Evolutionary conservation across 23 tunicate genomes (phyloP).

Genomic region (Ciona savignyi): DNA sequence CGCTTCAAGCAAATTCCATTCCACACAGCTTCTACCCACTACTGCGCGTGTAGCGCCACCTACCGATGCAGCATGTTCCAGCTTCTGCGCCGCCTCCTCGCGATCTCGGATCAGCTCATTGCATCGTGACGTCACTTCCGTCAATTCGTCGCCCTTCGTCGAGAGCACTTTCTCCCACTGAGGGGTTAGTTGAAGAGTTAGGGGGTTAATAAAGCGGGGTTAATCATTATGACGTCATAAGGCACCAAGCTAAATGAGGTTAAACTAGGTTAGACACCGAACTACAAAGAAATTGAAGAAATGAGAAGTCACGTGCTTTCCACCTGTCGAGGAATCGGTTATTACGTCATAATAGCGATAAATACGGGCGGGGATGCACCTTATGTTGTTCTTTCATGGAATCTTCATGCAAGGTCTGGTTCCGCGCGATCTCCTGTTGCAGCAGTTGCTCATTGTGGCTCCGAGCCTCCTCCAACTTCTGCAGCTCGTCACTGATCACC

Average conservation of each 20-base stretch:
- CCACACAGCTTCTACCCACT: no score
- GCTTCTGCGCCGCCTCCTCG: not conserved
- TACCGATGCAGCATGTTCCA: not conserved
- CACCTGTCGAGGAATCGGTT: not conserved
- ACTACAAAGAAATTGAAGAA: not conserved
- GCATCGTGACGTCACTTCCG: not conserved
- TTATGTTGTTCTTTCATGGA: not conserved
- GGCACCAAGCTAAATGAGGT: no score
- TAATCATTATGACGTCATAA: not conserved
- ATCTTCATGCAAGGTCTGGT: not conserved
- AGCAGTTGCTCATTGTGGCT: not conserved
- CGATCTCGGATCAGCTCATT: not conserved
- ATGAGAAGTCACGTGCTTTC: not conserved
- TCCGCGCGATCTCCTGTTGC: not conserved
- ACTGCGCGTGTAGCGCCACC: no score
- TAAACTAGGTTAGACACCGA: not conserved
- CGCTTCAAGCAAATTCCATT: no score
- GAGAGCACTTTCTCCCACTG: not conserved
- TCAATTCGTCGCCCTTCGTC: not conserved
- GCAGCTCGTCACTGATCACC: not conserved
- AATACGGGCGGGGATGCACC: not conserved
- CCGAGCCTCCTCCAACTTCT: not conserved
- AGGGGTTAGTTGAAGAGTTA: not conserved
- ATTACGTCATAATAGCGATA: not conserved
- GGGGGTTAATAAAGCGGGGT: not conserved